Conservation (phyloP, 2,888 invertebrate species). For the Schrankia costaestrigalis region DNA sequence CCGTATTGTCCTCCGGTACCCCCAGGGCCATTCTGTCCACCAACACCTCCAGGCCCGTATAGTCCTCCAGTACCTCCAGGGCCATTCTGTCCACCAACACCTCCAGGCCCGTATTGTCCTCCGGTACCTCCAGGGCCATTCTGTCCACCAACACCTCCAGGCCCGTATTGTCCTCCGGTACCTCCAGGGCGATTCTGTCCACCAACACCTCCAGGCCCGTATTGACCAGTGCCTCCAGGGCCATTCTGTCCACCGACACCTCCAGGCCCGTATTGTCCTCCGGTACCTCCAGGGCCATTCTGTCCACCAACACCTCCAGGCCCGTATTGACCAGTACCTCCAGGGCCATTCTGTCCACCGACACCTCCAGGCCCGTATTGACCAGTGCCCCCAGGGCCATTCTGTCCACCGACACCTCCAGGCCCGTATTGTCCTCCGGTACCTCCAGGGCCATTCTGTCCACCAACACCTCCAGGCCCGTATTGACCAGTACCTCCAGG, state of each 20-base stretch:
- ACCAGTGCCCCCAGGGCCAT: constrained; percentile 1
- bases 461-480: neutral
- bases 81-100: constrained; percentile 17
- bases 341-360: too few relatives aligned
- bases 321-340: too few relatives aligned
- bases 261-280: constrained; percentile 1
- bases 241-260: constrained; percentile 10
- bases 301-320: too few relatives aligned
- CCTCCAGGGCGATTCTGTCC: constrained; percentile 13
- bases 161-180: neutral
- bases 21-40: constrained; percentile 10
- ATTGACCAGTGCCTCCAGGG: constrained; percentile 11
- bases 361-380: too few relatives aligned
- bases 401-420: constrained; percentile 5
- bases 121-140: constrained; percentile 8
- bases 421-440: constrained; percentile 8
- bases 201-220: constrained; percentile 14
- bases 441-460: constrained; percentile 6
- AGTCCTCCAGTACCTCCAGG: neutral
- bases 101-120: constrained; percentile 5
- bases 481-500: constrained; percentile 5
- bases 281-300: too few relatives aligned
- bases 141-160: constrained; percentile 7
- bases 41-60: neutral
- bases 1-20: constrained; percentile 11